Percentiles rank a stretch among this genome's conserved stretches.
Evolutionary conservation across 1,140 invertebrate genomes (phyloP).

Genomic region (Agrypnia vestita): DNA sequence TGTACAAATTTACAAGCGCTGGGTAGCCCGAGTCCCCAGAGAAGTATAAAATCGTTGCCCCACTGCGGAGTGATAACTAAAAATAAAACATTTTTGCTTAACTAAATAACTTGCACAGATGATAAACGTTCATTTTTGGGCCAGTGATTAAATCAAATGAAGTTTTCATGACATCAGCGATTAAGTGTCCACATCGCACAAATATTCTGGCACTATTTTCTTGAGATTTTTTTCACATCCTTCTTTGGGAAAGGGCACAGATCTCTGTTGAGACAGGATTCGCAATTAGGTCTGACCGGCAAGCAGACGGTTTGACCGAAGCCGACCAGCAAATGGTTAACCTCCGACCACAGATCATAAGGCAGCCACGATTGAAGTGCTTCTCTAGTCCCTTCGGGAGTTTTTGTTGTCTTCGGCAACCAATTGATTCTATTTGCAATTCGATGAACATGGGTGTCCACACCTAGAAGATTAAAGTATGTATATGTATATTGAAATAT

Average conservation of each 20-base stretch:
- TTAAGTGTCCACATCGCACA: too few species aligned
- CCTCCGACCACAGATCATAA: slow-evolving; percentile 87
- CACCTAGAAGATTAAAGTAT: slow-evolving; percentile 73
- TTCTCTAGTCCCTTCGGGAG: slow-evolving; percentile 90
- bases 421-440: slow-evolving; percentile 93
- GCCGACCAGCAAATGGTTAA: slow-evolving; percentile 94
- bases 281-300: slow-evolving; percentile 87
- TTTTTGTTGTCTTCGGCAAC: slow-evolving; percentile 84
- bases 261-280: slow-evolving; percentile 85
- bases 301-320: slow-evolving; percentile 96
- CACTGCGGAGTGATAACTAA: too few species aligned
- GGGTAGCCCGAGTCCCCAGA: too few species aligned
- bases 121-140: too few species aligned
- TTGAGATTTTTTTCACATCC: not conserved
- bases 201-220: not conserved
- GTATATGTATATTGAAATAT: not conserved
- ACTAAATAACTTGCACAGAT: too few species aligned
- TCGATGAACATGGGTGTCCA: slow-evolving; percentile 98
- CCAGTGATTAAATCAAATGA: too few species aligned
- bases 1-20: too few species aligned
- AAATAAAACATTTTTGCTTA: too few species aligned
- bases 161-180: too few species aligned
- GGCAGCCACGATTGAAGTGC: slow-evolving; percentile 94
- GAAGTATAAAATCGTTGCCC: too few species aligned
- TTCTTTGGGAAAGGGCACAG: slow-evolving; percentile 82